These are phyloP conservation scores for Drosophila nr. fundita DNA, from an alignment of 2,888 invertebrate genomes.

Conservation along the genomic window DNA sequence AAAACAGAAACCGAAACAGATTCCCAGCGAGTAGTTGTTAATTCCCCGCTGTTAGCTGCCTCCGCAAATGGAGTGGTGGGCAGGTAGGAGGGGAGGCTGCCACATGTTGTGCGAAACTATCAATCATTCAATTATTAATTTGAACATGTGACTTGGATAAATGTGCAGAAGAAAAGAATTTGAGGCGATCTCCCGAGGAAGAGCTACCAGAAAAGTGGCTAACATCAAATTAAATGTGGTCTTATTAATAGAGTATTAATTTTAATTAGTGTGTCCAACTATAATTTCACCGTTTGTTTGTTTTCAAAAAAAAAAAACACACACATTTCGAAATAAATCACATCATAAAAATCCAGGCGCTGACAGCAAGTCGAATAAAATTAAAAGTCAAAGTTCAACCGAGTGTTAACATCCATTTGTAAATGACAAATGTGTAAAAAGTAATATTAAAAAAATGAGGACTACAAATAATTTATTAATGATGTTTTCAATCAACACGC, in stretches of 20 bases:
- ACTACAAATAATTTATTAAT: slow-evolving; percentile 36
- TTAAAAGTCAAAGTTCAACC: neutral
- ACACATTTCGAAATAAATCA: slow-evolving; percentile 36
- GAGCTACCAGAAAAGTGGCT: slow-evolving; percentile 36
- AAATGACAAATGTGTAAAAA: slow-evolving; percentile 23
- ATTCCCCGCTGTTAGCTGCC: slow-evolving; percentile 47
- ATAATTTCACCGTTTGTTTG: neutral
- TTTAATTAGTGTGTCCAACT: slow-evolving; percentile 44
- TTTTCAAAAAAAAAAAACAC: neutral
- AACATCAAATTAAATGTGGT: slow-evolving; percentile 38
- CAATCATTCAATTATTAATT: slow-evolving; percentile 57
- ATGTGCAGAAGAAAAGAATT: slow-evolving; percentile 1
- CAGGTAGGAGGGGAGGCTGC: slow-evolving; percentile 6
- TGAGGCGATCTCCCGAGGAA: neutral
- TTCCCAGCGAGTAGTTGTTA: slow-evolving; percentile 46
- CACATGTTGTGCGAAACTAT: slow-evolving; percentile 54
- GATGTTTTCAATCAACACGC: slow-evolving; percentile 47
- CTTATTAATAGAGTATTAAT: slow-evolving; percentile 49
- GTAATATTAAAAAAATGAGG: neutral
- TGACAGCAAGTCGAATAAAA: slow-evolving; percentile 15
- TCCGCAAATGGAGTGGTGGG: slow-evolving; percentile 24
- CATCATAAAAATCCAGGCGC: slow-evolving; percentile 2
- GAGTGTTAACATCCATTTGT: slow-evolving; percentile 37
- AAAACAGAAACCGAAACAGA: slow-evolving; percentile 10
- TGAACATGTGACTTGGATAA: slow-evolving; percentile 19